Evolutionary conservation across 2,888 invertebrate species (phyloP).

Genomic region (Orthosia gracilis): DNA sequence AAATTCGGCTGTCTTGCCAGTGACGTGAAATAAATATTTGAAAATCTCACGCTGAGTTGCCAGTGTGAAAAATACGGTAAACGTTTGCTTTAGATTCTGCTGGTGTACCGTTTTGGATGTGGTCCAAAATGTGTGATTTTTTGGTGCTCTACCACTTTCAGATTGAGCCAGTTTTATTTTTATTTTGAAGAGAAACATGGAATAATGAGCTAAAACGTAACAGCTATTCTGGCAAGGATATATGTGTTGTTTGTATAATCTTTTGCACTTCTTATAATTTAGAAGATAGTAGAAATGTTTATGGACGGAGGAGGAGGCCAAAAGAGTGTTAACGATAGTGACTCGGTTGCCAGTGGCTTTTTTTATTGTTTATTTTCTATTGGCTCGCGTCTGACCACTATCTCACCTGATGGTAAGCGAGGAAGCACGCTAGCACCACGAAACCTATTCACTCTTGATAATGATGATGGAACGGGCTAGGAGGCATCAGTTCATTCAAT

Average conservation of each 20-base stretch:
- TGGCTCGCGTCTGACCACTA: no score
- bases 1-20: conserved; percentile 30
- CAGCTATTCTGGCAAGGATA: not conserved
- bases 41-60: conserved; percentile 42
- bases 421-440: no score
- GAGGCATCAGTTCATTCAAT: no score
- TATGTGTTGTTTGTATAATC: not conserved
- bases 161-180: not conserved
- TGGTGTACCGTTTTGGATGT: conserved; percentile 40
- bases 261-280: not conserved
- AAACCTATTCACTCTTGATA: no score
- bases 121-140: conserved; percentile 38
- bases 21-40: conserved; percentile 49
- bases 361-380: no score
- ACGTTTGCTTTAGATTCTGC: conserved; percentile 27
- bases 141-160: not conserved
- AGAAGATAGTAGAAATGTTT: no score
- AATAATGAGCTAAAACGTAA: not conserved
- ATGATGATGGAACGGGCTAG: no score
- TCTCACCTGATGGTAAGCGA: no score
- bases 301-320: no score
- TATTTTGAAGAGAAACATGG: not conserved
- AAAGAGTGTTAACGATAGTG: no score
- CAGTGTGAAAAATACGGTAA: conserved; percentile 37
- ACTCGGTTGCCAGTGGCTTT: no score